Evolutionary conservation across 2,113 vertebrate genomes (phyloP), one percentile per base, ranked within the genome.

Genomic region (Pristiophorus japonicus): DNA sequence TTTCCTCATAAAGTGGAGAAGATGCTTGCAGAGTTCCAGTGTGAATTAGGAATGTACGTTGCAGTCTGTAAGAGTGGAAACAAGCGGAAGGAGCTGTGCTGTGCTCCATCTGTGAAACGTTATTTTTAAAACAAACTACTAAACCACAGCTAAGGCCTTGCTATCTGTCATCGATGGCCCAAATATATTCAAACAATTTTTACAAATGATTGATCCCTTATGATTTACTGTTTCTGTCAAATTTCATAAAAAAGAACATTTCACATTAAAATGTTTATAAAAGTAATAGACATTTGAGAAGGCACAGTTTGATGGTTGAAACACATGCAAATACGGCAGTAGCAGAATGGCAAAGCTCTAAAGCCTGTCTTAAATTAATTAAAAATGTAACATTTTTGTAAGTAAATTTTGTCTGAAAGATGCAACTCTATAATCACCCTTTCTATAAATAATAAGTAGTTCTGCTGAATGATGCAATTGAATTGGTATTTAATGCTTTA

Each of bases 111-210:
- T 65, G 59, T 38, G 65, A 92, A 92, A n/a, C 8, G 16, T 92
- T 92, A 62, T 63, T 92, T 63, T 92, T 92, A 11, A 92, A 92
- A 63, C 34, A 55, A 88, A 63, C 59, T 90, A 90, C 62, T 90
- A 12, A 59, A 55, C 51, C 51, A n/a, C 88, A 65, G 59, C 34
- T n/a, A 45, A 62, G n/a, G n/a, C 34, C 7, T 63, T 63, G 59
- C 24, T 55, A 87, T 27, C 34, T 65, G 62, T 92, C 88, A 92
- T 34, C 59, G 20, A 42, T 30, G 14, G 18, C 59, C 30, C 6
- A 20, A 62, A 91, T 91, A n/a, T 62, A 91, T 91, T 63, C 16
- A 20, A 91, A 91, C 30, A 0, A 38, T 7, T 42, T 63, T 92
- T 92, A 38, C 34, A 63, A 92, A 92, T 42, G 34, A 63, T 63